These are phyloP conservation scores for Toxotes chatareus DNA, from an alignment of 2,113 vertebrate species.

Conservation along the genomic window DNA sequence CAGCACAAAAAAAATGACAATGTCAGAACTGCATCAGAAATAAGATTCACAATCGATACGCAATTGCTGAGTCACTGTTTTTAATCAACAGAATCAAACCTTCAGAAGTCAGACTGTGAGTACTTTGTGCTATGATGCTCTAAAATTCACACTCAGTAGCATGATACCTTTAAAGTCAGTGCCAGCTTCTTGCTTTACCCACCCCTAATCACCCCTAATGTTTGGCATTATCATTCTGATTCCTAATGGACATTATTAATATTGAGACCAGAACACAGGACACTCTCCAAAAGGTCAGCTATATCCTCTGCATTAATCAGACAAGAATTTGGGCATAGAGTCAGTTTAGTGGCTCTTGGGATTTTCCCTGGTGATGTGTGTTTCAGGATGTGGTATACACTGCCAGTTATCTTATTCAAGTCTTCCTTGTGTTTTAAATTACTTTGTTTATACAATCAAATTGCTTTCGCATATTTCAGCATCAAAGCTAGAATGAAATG, in stretches of 20 bases:
- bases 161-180: neutral
- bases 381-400: neutral
- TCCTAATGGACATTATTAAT: conserved; percentile 32
- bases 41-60: neutral
- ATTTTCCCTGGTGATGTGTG: neutral
- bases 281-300: conserved; percentile 51
- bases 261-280: conserved; percentile 18
- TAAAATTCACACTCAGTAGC: neutral
- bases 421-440: neutral
- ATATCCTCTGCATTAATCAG: conserved; percentile 47
- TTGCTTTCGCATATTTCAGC: neutral
- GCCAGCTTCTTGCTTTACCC: conserved; percentile 10
- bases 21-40: neutral
- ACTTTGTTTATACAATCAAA: neutral
- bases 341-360: conserved; percentile 5
- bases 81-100: conserved; percentile 26
- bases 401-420: neutral
- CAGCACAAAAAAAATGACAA: neutral
- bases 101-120: conserved; percentile 9
- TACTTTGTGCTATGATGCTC: neutral
- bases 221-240: conserved; percentile 26
- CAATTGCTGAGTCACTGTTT: conserved; percentile 10
- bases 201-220: neutral
- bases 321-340: neutral
- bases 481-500: neutral